phyloP scores from a whole-genome alignment of 2,888 invertebrate species.

The Drosophila monieri region DNA sequence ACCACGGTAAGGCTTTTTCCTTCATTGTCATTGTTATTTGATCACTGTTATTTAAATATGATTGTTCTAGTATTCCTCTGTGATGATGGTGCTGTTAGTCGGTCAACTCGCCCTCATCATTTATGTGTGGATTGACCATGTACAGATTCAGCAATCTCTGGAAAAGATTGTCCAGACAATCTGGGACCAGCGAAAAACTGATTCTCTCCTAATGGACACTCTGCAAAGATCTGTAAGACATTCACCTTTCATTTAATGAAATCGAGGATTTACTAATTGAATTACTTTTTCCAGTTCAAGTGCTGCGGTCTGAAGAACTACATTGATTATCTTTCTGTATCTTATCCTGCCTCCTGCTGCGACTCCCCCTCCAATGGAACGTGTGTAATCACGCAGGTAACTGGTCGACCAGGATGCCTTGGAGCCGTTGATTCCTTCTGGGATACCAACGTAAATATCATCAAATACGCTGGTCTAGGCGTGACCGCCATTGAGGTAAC shows the following conservation, averaged over 20 bases:
- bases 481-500: conserved; percentile 89
- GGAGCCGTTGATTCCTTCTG: conserved; percentile 82
- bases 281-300: conserved; percentile 61
- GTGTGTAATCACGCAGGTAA: conserved; percentile 56
- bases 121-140: conserved; percentile 87
- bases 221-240: conserved; percentile 73
- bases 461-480: conserved; percentile 88
- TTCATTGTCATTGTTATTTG: neutral
- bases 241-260: neutral
- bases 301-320: conserved; percentile 79
- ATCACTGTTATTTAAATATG: neutral
- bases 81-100: conserved; percentile 89
- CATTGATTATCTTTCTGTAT: conserved; percentile 65
- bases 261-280: neutral
- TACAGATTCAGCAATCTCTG: conserved; percentile 85
- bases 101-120: conserved; percentile 89
- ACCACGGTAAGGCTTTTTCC: conserved; percentile 87
- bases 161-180: conserved; percentile 85
- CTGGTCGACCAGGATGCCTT: conserved; percentile 69
- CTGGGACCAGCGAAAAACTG: conserved; percentile 70
- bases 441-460: conserved; percentile 82
- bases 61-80: conserved; percentile 88
- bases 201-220: conserved; percentile 71
- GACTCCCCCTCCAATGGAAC: conserved; percentile 64
- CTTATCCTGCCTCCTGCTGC: conserved; percentile 78